Percentiles rank a stretch among this genome's conserved stretches.
These are phyloP conservation scores for Patella pellucida DNA, from an alignment of 2,888 invertebrate genomes.

Conservation along the genomic window DNA sequence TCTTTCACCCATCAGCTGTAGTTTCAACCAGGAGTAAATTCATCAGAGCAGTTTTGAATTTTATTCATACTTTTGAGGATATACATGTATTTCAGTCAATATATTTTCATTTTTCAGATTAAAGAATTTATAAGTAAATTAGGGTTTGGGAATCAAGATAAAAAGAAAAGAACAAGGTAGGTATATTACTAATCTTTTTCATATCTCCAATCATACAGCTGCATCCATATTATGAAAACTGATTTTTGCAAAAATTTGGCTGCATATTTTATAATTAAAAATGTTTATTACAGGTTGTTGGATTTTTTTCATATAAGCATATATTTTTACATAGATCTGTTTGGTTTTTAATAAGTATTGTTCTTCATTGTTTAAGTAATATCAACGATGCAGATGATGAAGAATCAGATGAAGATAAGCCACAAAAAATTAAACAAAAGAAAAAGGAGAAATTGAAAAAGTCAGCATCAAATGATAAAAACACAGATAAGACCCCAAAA, in stretches of 20 bases:
- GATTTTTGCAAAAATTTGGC: not conserved
- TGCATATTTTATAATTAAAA: no score
- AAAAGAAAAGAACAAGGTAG: slow-evolving; percentile 27
- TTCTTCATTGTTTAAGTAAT: slow-evolving; percentile 2
- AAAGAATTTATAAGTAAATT: slow-evolving; percentile 48
- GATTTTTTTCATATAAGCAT: no score
- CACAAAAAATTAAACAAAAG: slow-evolving; percentile 4
- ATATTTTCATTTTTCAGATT: slow-evolving; percentile 37
- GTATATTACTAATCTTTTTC: not conserved
- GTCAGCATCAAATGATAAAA: slow-evolving; percentile 8
- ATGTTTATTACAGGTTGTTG: no score
- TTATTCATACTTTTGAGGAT: no score
- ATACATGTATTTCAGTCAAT: not conserved
- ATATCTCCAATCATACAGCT: not conserved
- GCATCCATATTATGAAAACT: not conserved
- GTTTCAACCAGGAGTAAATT: no score
- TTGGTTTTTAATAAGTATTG: not conserved
- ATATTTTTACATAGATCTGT: no score
- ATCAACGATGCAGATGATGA: slow-evolving; percentile 28
- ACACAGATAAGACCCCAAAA: slow-evolving; percentile 8
- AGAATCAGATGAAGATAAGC: slow-evolving; percentile 4
- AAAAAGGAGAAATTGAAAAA: slow-evolving; percentile 26
- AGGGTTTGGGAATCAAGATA: slow-evolving; percentile 42
- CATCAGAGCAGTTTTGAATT: no score
- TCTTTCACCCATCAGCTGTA: no score